Conservation (phyloP, 2,888 invertebrate genomes). For the Thysanoteuthis rhombus region DNA sequence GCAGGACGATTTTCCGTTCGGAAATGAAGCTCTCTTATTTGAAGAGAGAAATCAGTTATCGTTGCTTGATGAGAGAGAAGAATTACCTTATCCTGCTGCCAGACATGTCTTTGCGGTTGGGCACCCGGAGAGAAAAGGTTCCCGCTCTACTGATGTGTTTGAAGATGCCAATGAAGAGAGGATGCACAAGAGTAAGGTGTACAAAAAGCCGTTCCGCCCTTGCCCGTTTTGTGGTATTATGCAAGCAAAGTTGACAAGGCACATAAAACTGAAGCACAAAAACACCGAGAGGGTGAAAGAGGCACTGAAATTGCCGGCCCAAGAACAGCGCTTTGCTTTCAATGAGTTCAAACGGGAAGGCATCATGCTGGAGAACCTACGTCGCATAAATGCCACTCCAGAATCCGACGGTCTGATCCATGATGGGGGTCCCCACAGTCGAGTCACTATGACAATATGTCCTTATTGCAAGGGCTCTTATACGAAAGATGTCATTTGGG, state of each 20-base stretch:
- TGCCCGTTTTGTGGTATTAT: constrained; percentile 15
- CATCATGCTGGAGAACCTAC: not conserved
- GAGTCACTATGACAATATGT: not conserved
- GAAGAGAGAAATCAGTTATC: not conserved
- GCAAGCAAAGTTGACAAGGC: constrained; percentile 17
- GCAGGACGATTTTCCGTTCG: not conserved
- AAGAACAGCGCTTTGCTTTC: constrained; percentile 15
- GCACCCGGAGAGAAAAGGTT: not conserved
- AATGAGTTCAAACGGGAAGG: constrained; percentile 20
- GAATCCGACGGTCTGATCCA: not conserved
- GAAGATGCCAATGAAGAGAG: not conserved
- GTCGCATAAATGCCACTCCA: not conserved
- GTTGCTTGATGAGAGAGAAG: not conserved
- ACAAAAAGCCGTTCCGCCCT: not conserved
- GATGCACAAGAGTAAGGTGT: not conserved
- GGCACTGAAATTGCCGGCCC: not conserved
- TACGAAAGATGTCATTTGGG: not conserved
- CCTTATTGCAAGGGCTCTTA: constrained; percentile 17
- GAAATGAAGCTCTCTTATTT: not conserved
- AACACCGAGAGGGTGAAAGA: not conserved
- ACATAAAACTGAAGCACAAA: constrained; percentile 27
- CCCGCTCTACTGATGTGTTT: not conserved
- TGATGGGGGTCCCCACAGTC: not conserved
- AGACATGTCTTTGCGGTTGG: not conserved
- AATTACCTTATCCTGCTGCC: not conserved